Evolutionary conservation across 2,888 invertebrate genomes (phyloP).

Genomic region (Diogma glabrata): DNA sequence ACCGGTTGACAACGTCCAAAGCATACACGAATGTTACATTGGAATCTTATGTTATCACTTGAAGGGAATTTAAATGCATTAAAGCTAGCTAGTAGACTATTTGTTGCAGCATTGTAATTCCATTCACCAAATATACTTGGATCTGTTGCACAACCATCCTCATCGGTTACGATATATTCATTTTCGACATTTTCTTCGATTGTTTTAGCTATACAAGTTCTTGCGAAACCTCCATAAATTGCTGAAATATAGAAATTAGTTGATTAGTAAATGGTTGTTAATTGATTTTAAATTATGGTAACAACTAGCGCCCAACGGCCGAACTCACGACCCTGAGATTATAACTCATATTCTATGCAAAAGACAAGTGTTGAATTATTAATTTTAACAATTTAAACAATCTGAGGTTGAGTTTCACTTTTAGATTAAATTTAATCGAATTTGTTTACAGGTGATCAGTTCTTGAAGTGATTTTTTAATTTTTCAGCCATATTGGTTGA

Average conservation of each 20-base stretch:
- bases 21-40: constrained; percentile 89
- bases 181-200: constrained; percentile 80
- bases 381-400: too few relatives aligned
- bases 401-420: too few relatives aligned
- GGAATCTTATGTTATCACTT: constrained; percentile 88
- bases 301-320: too few relatives aligned
- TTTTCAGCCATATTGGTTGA: too few relatives aligned
- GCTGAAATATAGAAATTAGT: constrained; percentile 37
- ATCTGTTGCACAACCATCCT: constrained; percentile 88
- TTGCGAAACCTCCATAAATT: constrained; percentile 88
- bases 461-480: too few relatives aligned
- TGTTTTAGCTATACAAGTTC: constrained; percentile 87
- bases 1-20: constrained; percentile 93
- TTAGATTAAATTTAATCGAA: too few relatives aligned
- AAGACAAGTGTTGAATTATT: too few relatives aligned
- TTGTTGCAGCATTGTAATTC: constrained; percentile 78
- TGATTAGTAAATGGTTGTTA: too few relatives aligned
- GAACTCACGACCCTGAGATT: too few relatives aligned
- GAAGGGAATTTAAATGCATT: constrained; percentile 93
- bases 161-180: constrained; percentile 86
- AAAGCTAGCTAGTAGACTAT: constrained; percentile 75
- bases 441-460: too few relatives aligned
- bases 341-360: too few relatives aligned
- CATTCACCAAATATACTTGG: constrained; percentile 87
- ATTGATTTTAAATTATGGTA: too few relatives aligned